Conservation (phyloP, 2,888 invertebrate genomes). For the Smittia aterrima region DNA sequence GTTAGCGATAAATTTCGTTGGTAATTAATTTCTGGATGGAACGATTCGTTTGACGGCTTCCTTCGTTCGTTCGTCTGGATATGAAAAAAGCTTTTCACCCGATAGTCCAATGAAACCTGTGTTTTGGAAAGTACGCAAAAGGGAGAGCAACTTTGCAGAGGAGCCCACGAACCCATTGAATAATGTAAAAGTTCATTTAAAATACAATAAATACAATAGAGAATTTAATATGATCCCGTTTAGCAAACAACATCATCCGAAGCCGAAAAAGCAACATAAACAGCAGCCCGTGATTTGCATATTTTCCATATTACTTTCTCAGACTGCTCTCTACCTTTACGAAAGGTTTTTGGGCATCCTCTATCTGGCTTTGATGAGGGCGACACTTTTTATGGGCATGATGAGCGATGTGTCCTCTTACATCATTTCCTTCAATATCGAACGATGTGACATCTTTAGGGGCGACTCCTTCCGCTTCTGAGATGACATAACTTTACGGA, state of each 20-base stretch:
- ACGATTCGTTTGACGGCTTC: too few species aligned
- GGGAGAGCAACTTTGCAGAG: not conserved
- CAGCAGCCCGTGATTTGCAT: slow-evolving; percentile 13
- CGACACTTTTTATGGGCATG: not conserved
- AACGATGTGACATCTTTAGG: not conserved
- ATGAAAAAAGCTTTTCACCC: too few species aligned
- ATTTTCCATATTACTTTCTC: not conserved
- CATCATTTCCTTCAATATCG: not conserved
- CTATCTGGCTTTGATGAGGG: slow-evolving; percentile 4
- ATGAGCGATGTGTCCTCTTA: not conserved
- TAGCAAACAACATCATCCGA: slow-evolving; percentile 21
- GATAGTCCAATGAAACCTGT: too few species aligned
- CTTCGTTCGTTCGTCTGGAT: too few species aligned
- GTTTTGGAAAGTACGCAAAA: too few species aligned
- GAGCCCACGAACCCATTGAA: slow-evolving; percentile 13
- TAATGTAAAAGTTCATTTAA: slow-evolving; percentile 31
- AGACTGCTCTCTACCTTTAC: not conserved
- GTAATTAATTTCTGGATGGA: too few species aligned
- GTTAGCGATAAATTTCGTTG: too few species aligned
- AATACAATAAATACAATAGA: slow-evolving; percentile 26
- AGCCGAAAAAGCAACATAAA: not conserved
- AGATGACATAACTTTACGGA: not conserved
- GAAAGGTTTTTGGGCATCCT: too few species aligned
- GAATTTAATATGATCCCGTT: slow-evolving; percentile 23
- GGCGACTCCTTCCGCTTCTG: not conserved